These are phyloP conservation scores for Gymnoscelis rufifasciata DNA, from an alignment of 2,888 invertebrate genomes.

Conservation along the genomic window DNA sequence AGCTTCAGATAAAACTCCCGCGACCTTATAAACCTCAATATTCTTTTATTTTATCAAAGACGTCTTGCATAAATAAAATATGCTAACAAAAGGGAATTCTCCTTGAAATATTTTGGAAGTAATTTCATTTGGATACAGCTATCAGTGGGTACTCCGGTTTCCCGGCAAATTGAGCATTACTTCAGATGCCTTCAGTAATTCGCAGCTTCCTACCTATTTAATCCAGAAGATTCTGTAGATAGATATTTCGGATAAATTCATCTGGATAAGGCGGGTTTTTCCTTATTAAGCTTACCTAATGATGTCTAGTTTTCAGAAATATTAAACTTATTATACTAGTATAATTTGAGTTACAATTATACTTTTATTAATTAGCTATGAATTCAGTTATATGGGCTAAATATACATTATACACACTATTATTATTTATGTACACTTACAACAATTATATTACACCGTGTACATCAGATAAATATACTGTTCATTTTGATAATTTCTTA, in stretches of 20 bases:
- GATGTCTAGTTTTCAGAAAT: too few relatives aligned
- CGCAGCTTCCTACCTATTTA: conserved; percentile 37
- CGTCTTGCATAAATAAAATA: conserved; percentile 21
- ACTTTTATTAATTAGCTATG: too few relatives aligned
- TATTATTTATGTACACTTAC: too few relatives aligned
- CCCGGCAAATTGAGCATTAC: conserved; percentile 64
- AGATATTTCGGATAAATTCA: neutral
- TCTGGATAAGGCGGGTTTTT: neutral
- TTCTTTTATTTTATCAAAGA: conserved; percentile 2
- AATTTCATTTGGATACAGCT: conserved; percentile 52
- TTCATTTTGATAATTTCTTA: too few relatives aligned
- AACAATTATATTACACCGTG: too few relatives aligned
- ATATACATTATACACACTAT: too few relatives aligned
- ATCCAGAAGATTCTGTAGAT: too few relatives aligned
- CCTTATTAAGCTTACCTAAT: too few relatives aligned
- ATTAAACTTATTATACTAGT: too few relatives aligned
- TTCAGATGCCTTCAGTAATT: conserved; percentile 63
- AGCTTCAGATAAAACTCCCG: neutral
- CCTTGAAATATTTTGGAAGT: conserved; percentile 41
- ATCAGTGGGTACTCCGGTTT: conserved; percentile 46
- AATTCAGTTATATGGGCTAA: too few relatives aligned
- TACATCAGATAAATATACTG: too few relatives aligned
- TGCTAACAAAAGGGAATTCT: conserved; percentile 28
- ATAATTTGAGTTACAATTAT: too few relatives aligned
- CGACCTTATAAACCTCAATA: neutral